These are phyloP conservation scores for Lasioglossum villosulum DNA, from an alignment of 2,888 invertebrate genomes.

Conservation along the genomic window DNA sequence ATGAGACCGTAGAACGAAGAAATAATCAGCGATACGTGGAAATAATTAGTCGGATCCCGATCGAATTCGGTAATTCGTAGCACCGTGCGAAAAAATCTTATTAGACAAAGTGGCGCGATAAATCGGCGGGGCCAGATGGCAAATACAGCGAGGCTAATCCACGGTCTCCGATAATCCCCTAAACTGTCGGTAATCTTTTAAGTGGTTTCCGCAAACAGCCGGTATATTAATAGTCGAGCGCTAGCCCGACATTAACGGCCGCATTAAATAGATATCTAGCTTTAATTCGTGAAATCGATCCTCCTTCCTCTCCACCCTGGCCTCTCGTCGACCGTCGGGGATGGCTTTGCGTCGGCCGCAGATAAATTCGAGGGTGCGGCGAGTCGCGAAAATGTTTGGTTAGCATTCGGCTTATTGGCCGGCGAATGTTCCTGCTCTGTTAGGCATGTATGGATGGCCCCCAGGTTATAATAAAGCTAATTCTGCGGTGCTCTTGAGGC, in stretches of 20 bases:
- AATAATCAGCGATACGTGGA: not conserved
- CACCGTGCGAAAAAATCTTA: not conserved
- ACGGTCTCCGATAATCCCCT: constrained; percentile 31
- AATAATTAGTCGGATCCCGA: not conserved
- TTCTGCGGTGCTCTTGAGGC: constrained; percentile 83
- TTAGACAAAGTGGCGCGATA: constrained; percentile 15
- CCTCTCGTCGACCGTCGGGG: not conserved
- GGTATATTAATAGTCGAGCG: constrained; percentile 49
- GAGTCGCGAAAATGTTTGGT: constrained; percentile 81
- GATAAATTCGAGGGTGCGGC: constrained; percentile 76
- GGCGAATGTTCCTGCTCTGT: constrained; percentile 79
- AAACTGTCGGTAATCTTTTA: constrained; percentile 58
- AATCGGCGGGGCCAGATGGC: constrained; percentile 24
- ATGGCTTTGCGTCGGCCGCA: constrained; percentile 49
- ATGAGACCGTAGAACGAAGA: not conserved
- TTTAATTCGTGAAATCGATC: constrained; percentile 67
- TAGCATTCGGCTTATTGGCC: constrained; percentile 80
- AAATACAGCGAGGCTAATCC: constrained; percentile 29
- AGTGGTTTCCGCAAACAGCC: constrained; percentile 43
- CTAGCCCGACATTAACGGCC: constrained; percentile 34
- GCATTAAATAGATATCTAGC: constrained; percentile 60
- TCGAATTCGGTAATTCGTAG: not conserved
- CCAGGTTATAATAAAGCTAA: constrained; percentile 84
- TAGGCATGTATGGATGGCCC: constrained; percentile 82
- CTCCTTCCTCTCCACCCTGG: constrained; percentile 28